Percentiles rank a stretch among this genome's conserved stretches.
These are phyloP conservation scores for honey bee (Apis mellifera) DNA, from an alignment of 1,140 invertebrate species.

Conservation along the genomic window DNA sequence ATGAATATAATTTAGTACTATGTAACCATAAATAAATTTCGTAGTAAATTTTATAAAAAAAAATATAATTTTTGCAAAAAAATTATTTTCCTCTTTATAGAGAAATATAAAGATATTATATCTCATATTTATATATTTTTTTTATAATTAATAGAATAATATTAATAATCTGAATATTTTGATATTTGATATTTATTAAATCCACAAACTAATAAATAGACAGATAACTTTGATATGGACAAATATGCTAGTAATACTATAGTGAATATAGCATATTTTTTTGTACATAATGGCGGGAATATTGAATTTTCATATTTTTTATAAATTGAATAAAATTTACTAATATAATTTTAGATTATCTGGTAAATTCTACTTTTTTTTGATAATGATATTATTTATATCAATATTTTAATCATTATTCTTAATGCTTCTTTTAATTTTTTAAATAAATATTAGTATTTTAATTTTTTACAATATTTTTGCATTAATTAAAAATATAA, in stretches of 20 bases:
- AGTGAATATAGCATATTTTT: not conserved
- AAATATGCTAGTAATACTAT: not conserved
- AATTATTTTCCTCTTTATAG: not conserved
- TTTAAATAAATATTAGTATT: too few relatives aligned
- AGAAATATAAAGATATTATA: not conserved
- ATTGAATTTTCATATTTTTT: not conserved
- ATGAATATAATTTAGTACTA: not conserved
- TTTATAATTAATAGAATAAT: not conserved
- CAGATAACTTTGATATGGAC: not conserved
- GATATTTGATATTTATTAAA: constrained; percentile 1
- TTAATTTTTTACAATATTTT: too few relatives aligned
- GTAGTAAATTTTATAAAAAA: not conserved
- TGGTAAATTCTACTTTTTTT: too few relatives aligned
- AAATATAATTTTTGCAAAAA: not conserved
- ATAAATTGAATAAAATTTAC: not conserved
- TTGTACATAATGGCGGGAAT: not conserved
- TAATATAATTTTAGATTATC: not conserved
- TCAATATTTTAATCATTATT: too few relatives aligned
- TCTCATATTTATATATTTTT: constrained; percentile 11
- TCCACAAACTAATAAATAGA: not conserved
- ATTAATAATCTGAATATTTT: constrained; percentile 1
- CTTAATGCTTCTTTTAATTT: too few relatives aligned
- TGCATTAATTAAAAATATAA: too few relatives aligned
- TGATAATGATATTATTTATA: too few relatives aligned
- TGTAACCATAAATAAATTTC: not conserved